Evolutionary conservation across 1,140 invertebrate species (phyloP), one percentile per base, ranked within the genome.

Genomic region (Cheumatopsyche charites): DNA sequence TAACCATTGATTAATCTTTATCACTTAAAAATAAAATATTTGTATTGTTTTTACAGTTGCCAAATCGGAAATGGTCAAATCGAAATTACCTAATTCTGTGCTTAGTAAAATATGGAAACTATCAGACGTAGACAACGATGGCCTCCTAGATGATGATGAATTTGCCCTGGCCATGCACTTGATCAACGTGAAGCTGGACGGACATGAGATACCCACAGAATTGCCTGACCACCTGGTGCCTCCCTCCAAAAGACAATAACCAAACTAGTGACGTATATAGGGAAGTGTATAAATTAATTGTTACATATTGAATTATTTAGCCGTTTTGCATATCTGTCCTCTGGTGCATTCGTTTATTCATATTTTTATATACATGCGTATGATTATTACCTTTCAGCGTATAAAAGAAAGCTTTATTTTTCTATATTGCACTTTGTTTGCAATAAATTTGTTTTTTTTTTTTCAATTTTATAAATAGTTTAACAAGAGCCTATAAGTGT

Each of bases 91-190:
- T 0, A 99, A 99, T 82, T 92, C 92, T 21, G 95, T 99, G 23
- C 88, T 99, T 71, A 96, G 95, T 63, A 99, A 98, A 86, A 94
- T 98, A 77, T 99, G 97, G 97, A 98, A 97, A 81, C 84, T 99
- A 43, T 90, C 98, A 0, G 98, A 99, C 83, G 89, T 99, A 41
- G 98, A 99, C 83, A 91, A 93, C 77, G 98, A 99, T 84, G 98
- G 98, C 0, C 90, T 94, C 84, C 84, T 99, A 52, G 98, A 99
- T 84, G 81, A 88, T 0, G 97, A 99, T 78, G 98, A 99, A 86
- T 99, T 99, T 86, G 98, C 98, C 13, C 87, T 99, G 61, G 96
- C 98, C 0, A 97, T 98, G 92, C 97, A 99, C 86, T 89, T 99
- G 79, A 98, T 99, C 77, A 91, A 93, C 77, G 90, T 97, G 29